These are phyloP conservation scores for Pseudococcus jackbeardsleyi DNA, from an alignment of 2,888 invertebrate genomes.

Conservation along the genomic window DNA sequence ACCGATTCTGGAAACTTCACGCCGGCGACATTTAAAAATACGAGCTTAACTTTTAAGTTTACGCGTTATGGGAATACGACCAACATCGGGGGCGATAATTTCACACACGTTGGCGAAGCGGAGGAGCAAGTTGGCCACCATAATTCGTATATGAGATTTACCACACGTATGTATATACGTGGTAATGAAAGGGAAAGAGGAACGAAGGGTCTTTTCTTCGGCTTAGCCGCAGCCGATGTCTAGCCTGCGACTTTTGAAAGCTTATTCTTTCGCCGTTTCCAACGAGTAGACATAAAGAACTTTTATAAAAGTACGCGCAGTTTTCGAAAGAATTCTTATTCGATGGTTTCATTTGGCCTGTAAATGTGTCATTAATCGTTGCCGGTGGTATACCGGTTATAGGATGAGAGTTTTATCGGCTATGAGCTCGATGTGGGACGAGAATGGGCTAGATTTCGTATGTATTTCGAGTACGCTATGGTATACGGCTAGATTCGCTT, in stretches of 20 bases:
- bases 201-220: not conserved
- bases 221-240: not conserved
- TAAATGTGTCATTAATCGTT: not conserved
- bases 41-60: constrained; percentile 2
- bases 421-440: not conserved
- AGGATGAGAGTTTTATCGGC: not conserved
- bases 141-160: constrained; percentile 10
- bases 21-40: not conserved
- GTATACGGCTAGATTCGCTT: not conserved
- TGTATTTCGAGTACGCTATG: not conserved
- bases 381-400: not conserved
- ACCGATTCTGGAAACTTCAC: not conserved
- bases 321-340: not conserved
- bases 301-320: not conserved
- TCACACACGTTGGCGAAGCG: not conserved
- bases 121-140: too few relatives aligned
- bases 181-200: not conserved
- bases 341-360: not conserved
- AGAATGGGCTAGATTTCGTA: not conserved
- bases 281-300: not conserved
- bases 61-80: not conserved
- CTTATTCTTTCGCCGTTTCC: not conserved
- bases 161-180: not conserved
- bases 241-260: not conserved
- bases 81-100: not conserved